Base-by-base conservation (phyloP, 2,888 invertebrate genomes). In the Chalcis sispes region DNA sequence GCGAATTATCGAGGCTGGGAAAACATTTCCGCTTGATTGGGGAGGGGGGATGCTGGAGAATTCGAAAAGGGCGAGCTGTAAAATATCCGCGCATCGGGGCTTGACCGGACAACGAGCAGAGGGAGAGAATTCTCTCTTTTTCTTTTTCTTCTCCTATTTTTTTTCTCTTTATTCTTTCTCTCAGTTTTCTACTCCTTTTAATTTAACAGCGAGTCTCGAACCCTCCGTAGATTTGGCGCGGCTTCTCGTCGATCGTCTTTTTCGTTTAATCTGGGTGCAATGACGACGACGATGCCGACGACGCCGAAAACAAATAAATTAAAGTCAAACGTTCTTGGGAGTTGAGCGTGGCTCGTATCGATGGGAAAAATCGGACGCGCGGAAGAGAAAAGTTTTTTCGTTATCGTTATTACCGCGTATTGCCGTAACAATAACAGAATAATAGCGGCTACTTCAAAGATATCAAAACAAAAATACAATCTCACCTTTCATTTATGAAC, bases 301-400 rank as follows among this genome's bases (percentile, higher is more conserved):
- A n/a, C n/a, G n/a, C n/a, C n/a, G n/a, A n/a, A n/a, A 80, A 79
- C 82, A 82, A 80, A 82, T 83, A 83, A 83, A 83, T 83, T 83
- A 82, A 71, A 75, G 48, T 8, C 36, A 29, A 20, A 13, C 32
- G 10, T 1, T 32, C 29, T n/a, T 23, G 59, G 36, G 40, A 27
- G 59, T n/a, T 23, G 59, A 59, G 40, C 20, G 59, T 32, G 15
- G 36, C 18, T n/a, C n/a, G n/a, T n/a, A n/a, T n/a, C n/a, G n/a
- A n/a, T n/a, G n/a, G n/a, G 32, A 18, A 8, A 36, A 29, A 36
- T 18, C 32, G 5, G 8, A 32, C 8, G 32, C 3, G 8, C 32
- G 5, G 32, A 32, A 8, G 3, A 32, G 32, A 32, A 8, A 8
- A 8, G 32, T 32, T 32, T 32, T 32, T n/a, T n/a, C n/a, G n/a